phyloP scores from a whole-genome alignment of 2,113 vertebrate species.

The Noturus placidus region DNA sequence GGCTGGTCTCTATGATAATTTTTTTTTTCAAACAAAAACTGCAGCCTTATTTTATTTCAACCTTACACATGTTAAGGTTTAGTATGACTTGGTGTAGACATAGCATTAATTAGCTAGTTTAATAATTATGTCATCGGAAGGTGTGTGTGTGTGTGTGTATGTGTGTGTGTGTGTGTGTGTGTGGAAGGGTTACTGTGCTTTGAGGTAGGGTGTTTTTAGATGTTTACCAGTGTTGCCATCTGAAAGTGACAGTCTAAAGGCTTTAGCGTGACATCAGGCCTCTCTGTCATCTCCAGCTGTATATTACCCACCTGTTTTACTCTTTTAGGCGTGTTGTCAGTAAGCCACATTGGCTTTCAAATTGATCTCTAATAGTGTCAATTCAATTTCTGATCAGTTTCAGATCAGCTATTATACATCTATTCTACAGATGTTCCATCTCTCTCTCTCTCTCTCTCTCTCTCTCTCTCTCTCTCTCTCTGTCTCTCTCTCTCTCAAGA shows the following conservation, averaged over 20 bases:
- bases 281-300: slow-evolving; percentile 47
- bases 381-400: background rate
- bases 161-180: slow-evolving; percentile 30
- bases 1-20: background rate
- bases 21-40: background rate
- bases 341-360: slow-evolving; percentile 2
- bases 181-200: background rate
- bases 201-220: slow-evolving; percentile 21
- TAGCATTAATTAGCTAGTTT: background rate
- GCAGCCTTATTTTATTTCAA: background rate
- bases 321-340: slow-evolving; percentile 45
- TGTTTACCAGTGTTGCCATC: slow-evolving; percentile 30
- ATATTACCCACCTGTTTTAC: slow-evolving; percentile 25
- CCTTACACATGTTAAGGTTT: background rate
- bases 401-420: background rate
- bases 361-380: background rate
- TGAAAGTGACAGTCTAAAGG: slow-evolving; percentile 47
- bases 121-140: background rate
- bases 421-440: background rate
- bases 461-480: no score
- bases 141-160: slow-evolving; percentile 37
- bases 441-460: no score
- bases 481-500: no score
- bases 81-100: background rate
- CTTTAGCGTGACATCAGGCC: slow-evolving; percentile 30